These are phyloP conservation scores for Arremon aurantiirostris DNA, from an alignment of 2,797 vertebrate species.

Conservation along the genomic window DNA sequence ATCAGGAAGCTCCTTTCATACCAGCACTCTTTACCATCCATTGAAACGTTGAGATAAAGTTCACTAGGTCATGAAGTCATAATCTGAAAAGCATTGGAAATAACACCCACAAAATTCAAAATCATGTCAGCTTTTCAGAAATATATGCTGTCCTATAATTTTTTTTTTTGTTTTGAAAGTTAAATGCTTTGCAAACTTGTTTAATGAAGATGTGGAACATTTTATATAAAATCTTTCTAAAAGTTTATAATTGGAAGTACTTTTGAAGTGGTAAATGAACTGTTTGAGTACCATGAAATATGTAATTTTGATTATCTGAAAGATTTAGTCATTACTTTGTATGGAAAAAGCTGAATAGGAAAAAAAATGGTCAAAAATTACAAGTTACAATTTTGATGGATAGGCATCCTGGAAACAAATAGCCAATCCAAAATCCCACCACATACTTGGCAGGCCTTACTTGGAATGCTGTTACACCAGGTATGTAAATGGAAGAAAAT, in stretches of 20 bases:
- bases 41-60: background rate
- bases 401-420: background rate
- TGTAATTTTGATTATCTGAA: background rate
- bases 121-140: background rate
- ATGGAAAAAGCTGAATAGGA: background rate
- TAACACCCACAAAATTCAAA: background rate
- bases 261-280: background rate
- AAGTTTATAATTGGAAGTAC: background rate
- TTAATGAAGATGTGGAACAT: background rate
- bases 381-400: background rate
- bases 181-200: background rate
- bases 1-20: background rate
- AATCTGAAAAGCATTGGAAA: background rate
- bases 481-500: background rate
- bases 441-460: background rate
- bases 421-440: background rate
- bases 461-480: background rate
- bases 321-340: background rate
- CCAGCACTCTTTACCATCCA: background rate
- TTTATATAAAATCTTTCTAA: background rate
- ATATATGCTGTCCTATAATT: rapidly evolving
- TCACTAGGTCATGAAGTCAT: background rate
- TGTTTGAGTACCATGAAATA: background rate
- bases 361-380: background rate
- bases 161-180: background rate